Base-by-base conservation (phyloP, 2,113 vertebrate species). In the Silurus asotus region DNA sequence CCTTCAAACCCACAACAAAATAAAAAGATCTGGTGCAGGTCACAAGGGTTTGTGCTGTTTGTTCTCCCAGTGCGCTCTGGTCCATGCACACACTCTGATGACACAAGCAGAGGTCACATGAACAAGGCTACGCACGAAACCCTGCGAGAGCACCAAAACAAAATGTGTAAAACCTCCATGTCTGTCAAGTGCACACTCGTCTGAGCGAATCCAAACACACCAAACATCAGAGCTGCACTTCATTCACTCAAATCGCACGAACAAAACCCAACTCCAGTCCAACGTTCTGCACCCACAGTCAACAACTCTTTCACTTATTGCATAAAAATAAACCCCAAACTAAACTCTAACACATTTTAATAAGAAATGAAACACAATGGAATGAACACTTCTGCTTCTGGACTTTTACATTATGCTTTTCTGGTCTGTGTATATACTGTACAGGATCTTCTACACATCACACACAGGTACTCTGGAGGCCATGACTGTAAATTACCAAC, bases 81-180 rank as follows among this genome's bases (percentile, higher is more conserved):
- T 74, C 75, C 81, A 79, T 15, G 37, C 58, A 49, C 69, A 19
- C 3, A 6, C 14, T 48, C 78, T 53, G 55, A 81, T 80, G 88
- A 86, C 81, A 62, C 67, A 86, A 56, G 70, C 58, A 67, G 23
- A 56, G 80, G 76, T 84, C 76, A 84, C 78, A 20, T n/a, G 67
- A 58, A 17, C 56, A 81, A 86, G 76, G 59, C 72, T 64, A 7
- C 0, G 65, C 49, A 48, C 25, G 28, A n/a, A 49, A 23, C 15
- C 45, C 72, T 53, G 72, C 49, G 61, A 82, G 37, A 37, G 82
- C 48, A 65, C 8, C 37, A 67, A 81, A 86, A 69, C 28, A 83
- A 69, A 64, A 59, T 20, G 77, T 62, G 75, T 51, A 53, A 76
- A 65, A 51, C 25, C 28, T 37, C 3, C 19, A 55, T 28, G 48